Percentiles rank a stretch among this genome's conserved stretches.
These are phyloP conservation scores for Eufriesea mexicana DNA, from an alignment of 1,140 invertebrate species.

Conservation along the genomic window DNA sequence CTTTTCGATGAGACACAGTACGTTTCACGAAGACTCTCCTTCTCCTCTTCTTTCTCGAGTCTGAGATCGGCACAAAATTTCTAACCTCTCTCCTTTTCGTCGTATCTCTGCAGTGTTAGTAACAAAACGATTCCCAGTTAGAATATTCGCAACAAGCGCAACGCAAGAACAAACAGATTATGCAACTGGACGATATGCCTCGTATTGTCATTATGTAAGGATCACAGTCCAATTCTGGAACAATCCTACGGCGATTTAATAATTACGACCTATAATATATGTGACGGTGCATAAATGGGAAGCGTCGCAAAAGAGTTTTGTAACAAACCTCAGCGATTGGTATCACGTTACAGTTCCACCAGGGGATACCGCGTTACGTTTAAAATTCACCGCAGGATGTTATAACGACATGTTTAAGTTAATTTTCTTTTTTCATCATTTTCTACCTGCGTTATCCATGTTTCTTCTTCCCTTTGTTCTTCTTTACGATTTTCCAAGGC, in stretches of 20 bases:
- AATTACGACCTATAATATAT: conserved; percentile 52
- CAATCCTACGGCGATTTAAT: conserved; percentile 60
- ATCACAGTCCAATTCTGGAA: conserved; percentile 62
- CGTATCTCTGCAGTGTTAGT: not conserved
- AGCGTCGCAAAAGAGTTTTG: conserved; percentile 47
- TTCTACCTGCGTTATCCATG: not conserved
- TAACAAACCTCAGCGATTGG: conserved; percentile 38
- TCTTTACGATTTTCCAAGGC: too few relatives aligned
- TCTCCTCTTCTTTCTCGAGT: not conserved
- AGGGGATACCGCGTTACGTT: not conserved
- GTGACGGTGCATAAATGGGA: conserved; percentile 49
- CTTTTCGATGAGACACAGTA: not conserved
- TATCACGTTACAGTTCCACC: conserved; percentile 42
- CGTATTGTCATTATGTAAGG: conserved; percentile 65
- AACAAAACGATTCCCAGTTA: not conserved
- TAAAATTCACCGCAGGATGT: not conserved
- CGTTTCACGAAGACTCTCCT: not conserved
- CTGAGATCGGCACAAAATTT: not conserved
- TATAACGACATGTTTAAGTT: not conserved
- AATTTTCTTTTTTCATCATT: not conserved
- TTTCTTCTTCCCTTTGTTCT: not conserved
- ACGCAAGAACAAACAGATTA: conserved; percentile 65
- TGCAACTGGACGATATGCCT: conserved; percentile 50
- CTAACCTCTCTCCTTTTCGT: not conserved
- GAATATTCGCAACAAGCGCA: conserved; percentile 46